Evolutionary conservation across 2,888 invertebrate genomes (phyloP).

Genomic region (Chrysomela aeneicollis): DNA sequence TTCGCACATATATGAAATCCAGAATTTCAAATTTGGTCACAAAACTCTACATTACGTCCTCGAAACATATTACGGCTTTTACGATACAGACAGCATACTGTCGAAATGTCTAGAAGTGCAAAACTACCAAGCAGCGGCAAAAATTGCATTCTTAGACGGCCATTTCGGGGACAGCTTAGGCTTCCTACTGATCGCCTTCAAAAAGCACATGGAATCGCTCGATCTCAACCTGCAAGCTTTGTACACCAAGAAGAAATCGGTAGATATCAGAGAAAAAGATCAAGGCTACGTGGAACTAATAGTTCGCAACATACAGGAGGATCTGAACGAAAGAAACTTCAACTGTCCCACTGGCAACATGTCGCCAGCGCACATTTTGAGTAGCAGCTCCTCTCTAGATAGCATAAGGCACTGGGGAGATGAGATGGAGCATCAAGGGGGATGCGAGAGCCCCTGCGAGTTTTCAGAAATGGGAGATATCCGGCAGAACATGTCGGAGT

Average conservation of each 20-base stretch:
- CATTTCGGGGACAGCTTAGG: conserved; percentile 60
- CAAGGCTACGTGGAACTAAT: conserved; percentile 48
- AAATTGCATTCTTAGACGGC: conserved; percentile 58
- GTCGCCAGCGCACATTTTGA: conserved; percentile 56
- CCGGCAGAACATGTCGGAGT: conserved; percentile 57
- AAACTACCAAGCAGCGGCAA: conserved; percentile 60
- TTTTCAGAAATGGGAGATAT: conserved; percentile 54
- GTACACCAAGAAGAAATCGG: conserved; percentile 46
- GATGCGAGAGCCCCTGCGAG: conserved; percentile 59
- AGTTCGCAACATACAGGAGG: conserved; percentile 48
- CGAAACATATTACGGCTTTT: conserved; percentile 58
- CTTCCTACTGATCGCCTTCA: conserved; percentile 58
- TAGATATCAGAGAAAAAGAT: conserved; percentile 47
- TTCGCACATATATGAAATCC: conserved; percentile 46
- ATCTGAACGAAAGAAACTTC: conserved; percentile 45
- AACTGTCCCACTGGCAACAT: conserved; percentile 42
- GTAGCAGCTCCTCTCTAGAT: conserved; percentile 59
- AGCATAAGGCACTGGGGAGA: conserved; percentile 61
- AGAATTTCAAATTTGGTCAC: conserved; percentile 49
- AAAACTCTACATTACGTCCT: conserved; percentile 59
- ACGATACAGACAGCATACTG: conserved; percentile 58
- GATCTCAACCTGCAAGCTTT: conserved; percentile 49
- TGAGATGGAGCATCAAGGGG: conserved; percentile 60
- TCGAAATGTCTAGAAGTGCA: conserved; percentile 55
- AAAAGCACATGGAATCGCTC: conserved; percentile 53